Conservation (phyloP, 2,797 vertebrate genomes). For the Pampus argenteus region DNA sequence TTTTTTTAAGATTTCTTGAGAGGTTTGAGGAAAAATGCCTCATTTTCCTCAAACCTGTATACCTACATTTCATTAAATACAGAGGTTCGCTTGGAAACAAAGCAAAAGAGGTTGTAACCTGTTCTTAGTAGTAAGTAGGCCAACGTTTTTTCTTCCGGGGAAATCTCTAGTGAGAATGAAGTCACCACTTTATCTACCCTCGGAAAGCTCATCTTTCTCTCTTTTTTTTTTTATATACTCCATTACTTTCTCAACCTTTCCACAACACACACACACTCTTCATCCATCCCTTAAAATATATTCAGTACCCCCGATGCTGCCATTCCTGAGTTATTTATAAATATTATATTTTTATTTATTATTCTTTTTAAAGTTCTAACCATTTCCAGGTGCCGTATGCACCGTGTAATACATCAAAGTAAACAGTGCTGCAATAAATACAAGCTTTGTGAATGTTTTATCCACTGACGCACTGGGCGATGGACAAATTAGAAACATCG, state of each 20-base stretch:
- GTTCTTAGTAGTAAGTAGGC: conserved; percentile 59
- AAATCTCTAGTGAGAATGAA: conserved; percentile 60
- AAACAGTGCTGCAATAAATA: not conserved
- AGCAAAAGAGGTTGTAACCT: conserved; percentile 38
- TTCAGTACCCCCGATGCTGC: not conserved
- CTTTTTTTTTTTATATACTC: conserved; percentile 2
- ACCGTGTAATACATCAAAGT: not conserved
- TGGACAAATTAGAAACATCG: not conserved
- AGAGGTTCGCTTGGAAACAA: conserved; percentile 12
- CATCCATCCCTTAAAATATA: not conserved
- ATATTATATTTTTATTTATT: not conserved
- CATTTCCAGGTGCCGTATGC: not conserved
- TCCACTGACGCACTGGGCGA: not conserved
- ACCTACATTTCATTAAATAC: not conserved
- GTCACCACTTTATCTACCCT: conserved; percentile 45
- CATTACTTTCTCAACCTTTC: not conserved
- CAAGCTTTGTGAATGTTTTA: not conserved
- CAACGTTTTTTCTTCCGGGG: conserved; percentile 30
- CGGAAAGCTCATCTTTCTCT: not conserved
- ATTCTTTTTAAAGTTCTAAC: not conserved
- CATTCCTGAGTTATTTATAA: no score
- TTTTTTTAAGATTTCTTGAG: not conserved
- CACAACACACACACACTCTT: no score
- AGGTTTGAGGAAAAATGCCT: not conserved
- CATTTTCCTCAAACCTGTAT: not conserved